Base-by-base conservation (phyloP, 1,140 invertebrate genomes). In the Adoxophyes honmai region DNA sequence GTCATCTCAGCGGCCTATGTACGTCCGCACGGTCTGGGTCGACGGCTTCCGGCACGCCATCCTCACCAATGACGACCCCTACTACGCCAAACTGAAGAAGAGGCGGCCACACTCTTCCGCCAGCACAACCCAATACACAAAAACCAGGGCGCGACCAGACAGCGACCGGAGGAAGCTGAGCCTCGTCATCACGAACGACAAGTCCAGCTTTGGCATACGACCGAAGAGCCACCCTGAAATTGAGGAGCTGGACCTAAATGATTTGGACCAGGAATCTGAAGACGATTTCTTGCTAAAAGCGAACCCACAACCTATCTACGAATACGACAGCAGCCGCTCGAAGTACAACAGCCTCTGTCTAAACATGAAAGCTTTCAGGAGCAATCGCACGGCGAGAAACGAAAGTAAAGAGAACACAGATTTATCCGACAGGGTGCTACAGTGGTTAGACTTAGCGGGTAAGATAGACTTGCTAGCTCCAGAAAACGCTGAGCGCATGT, bases 11-110 rank as follows among this genome's bases (percentile, higher is more conserved):
- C 85, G 92, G 72, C 93, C 94, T 33, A 89, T 95, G 60, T 94
- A 92, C 69, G 91, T 95, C 1, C 89, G 90, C 60, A 94, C 93
- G 1, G 90, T 94, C 1, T 95, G 93, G 93, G 90, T 93, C 13
- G 91, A 93, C 65, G 93, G 93, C 1, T 90, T 93, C 62, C 89
- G 93, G 42, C 94, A 95, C 80, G 93, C 93, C 0, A 91, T 95
- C 8, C 78, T 95, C 21, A 90, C 92, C 0, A 84, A 90, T 28
- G 91, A 94, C 81, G 93, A 94, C 81, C 92, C 92, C 5, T 75
- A 78, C 61, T 74, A 73, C 53, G 16, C 71, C 1, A 78, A 75
- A 60, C 64, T 86, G 0, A 72, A 78, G 51, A 62, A 69, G 34
- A 59, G 71, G 34, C 65, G 86, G 52, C 83, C 81, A 0, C 67